Evolutionary conservation across 30 jellyfish, hydroid and myxozoan genomes (phyloP), one percentile per base, ranked within the genome.

Genomic region (Sanderia malayensis): DNA sequence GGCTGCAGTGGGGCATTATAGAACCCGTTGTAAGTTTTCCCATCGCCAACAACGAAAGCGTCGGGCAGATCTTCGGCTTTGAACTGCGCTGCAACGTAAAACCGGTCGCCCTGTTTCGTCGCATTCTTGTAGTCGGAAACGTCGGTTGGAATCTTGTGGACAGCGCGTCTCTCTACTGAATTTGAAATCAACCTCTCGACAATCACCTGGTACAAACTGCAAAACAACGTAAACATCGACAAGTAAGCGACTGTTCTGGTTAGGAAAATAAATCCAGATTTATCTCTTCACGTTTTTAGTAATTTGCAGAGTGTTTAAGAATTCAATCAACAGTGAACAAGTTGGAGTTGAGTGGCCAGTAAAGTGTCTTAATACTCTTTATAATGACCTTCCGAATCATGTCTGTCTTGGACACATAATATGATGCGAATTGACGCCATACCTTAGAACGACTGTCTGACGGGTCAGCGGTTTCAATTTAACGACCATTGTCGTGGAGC

Each of bases 1-100:
- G 96, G 95, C 20, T 46, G 27, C 46, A 87, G 53, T 10, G 96
- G 96, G 7, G 90, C 92, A 80, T 87, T 87, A 33, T 68, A 44
- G 37, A 71, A 87, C 0, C 91, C 91, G 71, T 73, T 61, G 70
- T 87, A 87, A 28, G 28, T 27, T 27, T 73, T 76, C 32, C 86
- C 90, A 61, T 87, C 81, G 2, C 96, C 96, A 44, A 87, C 81
- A 57, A 47, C 79, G 61, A 87, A 80, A 61, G 46, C 72, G 26
- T 33, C 26, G 1, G 94, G 87, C 0, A 81, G 67, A 29, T 45
- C 61, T 57, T 45, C 61, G 0, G 86, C 72, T 21, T 52, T 47
- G 47, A 87, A 44, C 44, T 87, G 81, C 1, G 96, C 96, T 11
- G 96, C 86, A 45, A 87, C 61, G 69, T 87, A 87, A 49, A 66